These are phyloP conservation scores for Ammospiza caudacuta DNA, from an alignment of 2,113 vertebrate genomes.

Conservation along the genomic window DNA sequence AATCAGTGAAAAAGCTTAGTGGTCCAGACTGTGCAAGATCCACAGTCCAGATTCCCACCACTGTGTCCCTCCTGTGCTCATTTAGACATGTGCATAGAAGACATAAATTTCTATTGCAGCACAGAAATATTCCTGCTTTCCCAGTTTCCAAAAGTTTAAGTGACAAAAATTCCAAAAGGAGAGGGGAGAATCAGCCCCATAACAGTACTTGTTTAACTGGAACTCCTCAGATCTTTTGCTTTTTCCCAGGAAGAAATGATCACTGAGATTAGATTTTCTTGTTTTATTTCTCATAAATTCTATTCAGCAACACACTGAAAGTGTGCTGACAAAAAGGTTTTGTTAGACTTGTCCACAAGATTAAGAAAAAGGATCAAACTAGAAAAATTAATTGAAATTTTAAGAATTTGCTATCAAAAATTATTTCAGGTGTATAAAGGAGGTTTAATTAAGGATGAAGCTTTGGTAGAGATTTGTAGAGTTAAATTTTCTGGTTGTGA, in stretches of 20 bases:
- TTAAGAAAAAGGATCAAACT: not conserved
- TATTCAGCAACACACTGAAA: not conserved
- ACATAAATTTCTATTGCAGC: not conserved
- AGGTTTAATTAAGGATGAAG: not conserved
- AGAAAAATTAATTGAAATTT: not conserved
- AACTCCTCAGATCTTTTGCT: not conserved
- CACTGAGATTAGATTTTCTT: not conserved
- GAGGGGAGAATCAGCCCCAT: not conserved
- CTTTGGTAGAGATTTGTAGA: not conserved
- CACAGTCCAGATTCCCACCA: not conserved
- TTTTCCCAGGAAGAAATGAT: not conserved
- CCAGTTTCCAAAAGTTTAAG: not conserved
- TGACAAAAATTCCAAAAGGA: not conserved
- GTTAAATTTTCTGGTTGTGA: not conserved
- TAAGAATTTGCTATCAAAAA: not conserved
- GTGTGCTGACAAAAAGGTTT: not conserved
- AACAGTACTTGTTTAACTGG: not conserved
- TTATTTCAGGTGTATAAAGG: not conserved
- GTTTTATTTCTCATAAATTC: not conserved
- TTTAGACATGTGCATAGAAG: slow-evolving; percentile 4
- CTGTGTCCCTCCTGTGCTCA: not conserved
- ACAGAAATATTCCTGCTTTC: not conserved
- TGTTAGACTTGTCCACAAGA: not conserved
- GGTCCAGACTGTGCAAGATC: slow-evolving; percentile 12
- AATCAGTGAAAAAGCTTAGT: slow-evolving; percentile 8